Conservation (phyloP, 2,888 invertebrate species). For the Clusia tigrina region DNA sequence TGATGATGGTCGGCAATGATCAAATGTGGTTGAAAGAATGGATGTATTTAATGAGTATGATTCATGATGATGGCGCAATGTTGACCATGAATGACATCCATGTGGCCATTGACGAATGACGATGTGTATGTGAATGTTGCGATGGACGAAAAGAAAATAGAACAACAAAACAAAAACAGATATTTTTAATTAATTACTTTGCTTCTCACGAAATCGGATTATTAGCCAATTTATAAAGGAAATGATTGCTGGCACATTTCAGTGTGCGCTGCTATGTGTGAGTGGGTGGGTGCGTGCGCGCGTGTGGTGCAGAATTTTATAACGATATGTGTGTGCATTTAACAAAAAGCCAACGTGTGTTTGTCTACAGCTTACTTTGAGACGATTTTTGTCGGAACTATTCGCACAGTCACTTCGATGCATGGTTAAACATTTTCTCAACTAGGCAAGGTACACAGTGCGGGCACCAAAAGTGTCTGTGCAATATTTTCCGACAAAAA, state of each 20-base stretch:
- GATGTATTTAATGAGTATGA: neutral
- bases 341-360: neutral
- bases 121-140: neutral
- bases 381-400: conserved; percentile 35
- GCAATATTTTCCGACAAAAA: conserved; percentile 40
- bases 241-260: no score
- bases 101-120: neutral
- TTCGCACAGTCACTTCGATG: conserved; percentile 40
- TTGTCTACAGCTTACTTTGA: conserved; percentile 1
- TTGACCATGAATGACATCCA: no score
- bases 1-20: no score
- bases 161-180: no score
- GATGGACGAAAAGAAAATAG: no score
- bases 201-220: no score
- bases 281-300: conserved; percentile 16
- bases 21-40: no score
- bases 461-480: conserved; percentile 36
- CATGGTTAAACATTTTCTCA: conserved; percentile 11
- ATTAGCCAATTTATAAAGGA: no score
- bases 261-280: no score
- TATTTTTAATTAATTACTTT: no score
- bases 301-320: neutral
- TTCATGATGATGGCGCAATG: neutral
- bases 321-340: neutral
- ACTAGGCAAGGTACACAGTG: conserved; percentile 33